These are phyloP conservation scores for Larimichthys polyactis DNA, from an alignment of 2,113 vertebrate species.

Conservation along the genomic window DNA sequence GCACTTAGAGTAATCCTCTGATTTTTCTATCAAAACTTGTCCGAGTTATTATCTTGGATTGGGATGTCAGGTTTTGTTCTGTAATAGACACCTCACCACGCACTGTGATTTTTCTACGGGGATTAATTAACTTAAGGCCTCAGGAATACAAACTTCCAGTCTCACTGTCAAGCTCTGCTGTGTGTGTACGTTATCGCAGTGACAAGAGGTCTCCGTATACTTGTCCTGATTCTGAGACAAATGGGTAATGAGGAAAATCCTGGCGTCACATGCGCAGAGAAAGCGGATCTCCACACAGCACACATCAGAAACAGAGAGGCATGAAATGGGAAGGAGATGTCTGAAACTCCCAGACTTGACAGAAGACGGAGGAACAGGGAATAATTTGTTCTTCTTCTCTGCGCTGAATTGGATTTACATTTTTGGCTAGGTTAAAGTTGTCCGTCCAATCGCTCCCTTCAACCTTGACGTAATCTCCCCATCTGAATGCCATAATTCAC, in stretches of 20 bases:
- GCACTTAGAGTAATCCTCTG: not conserved
- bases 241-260: constrained; percentile 66
- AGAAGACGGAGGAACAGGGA: constrained; percentile 50
- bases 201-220: constrained; percentile 69
- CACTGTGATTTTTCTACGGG: constrained; percentile 54
- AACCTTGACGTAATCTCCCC: constrained; percentile 76
- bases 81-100: constrained; percentile 63
- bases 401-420: constrained; percentile 80
- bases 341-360: constrained; percentile 68
- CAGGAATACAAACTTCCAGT: constrained; percentile 71
- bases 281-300: constrained; percentile 31
- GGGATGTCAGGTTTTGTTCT: constrained; percentile 66
- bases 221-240: constrained; percentile 66
- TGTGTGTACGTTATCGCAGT: constrained; percentile 50
- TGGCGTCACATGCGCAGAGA: constrained; percentile 43
- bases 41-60: constrained; percentile 59
- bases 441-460: constrained; percentile 69
- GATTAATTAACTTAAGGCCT: constrained; percentile 79
- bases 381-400: constrained; percentile 76
- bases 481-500: constrained; percentile 75
- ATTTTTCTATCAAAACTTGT: constrained; percentile 48
- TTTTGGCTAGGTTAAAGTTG: constrained; percentile 76
- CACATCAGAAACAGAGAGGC: constrained; percentile 61
- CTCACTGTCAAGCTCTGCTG: constrained; percentile 68
- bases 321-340: constrained; percentile 74